Evolutionary conservation across 2,888 invertebrate species (phyloP).

Genomic region (Pristionchus arcanus): DNA sequence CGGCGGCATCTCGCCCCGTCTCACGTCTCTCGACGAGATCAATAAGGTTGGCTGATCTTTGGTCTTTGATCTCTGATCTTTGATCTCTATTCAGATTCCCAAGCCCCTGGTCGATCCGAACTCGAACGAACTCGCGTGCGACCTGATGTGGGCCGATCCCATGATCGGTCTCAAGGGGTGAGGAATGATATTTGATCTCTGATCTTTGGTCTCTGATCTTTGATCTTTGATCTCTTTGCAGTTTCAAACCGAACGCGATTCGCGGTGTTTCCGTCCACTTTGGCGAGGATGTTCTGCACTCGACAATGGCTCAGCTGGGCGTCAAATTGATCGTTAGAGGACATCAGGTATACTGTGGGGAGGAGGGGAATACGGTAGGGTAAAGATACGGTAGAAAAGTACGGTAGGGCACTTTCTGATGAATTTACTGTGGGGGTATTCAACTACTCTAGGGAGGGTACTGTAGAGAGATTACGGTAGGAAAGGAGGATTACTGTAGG

Average conservation of each 20-base stretch:
- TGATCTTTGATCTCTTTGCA: not conserved
- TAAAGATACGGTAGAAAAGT: too few species aligned
- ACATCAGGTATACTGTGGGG: constrained; percentile 9
- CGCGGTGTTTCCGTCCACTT: constrained; percentile 15
- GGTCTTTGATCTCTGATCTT: constrained; percentile 19
- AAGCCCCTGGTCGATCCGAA: constrained; percentile 59
- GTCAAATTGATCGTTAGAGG: constrained; percentile 20
- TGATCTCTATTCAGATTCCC: constrained; percentile 56
- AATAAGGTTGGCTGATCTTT: not conserved
- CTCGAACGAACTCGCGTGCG: constrained; percentile 57
- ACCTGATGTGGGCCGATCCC: constrained; percentile 66
- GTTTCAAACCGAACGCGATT: not conserved
- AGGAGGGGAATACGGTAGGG: too few species aligned
- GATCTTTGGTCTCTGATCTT: constrained; percentile 23
- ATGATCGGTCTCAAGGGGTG: constrained; percentile 56
- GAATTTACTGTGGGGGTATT: too few species aligned
- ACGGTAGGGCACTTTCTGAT: too few species aligned
- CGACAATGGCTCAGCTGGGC: not conserved
- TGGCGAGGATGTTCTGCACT: constrained; percentile 8
- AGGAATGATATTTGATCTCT: not conserved
- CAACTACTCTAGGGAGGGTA: too few species aligned
- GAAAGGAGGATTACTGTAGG: not conserved
- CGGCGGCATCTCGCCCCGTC: constrained; percentile 38
- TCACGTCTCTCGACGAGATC: constrained; percentile 6
- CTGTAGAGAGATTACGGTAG: too few species aligned